These are phyloP conservation scores for Porites lutea DNA, from an alignment of 64 coral and sea anemone genomes.

Conservation along the genomic window DNA sequence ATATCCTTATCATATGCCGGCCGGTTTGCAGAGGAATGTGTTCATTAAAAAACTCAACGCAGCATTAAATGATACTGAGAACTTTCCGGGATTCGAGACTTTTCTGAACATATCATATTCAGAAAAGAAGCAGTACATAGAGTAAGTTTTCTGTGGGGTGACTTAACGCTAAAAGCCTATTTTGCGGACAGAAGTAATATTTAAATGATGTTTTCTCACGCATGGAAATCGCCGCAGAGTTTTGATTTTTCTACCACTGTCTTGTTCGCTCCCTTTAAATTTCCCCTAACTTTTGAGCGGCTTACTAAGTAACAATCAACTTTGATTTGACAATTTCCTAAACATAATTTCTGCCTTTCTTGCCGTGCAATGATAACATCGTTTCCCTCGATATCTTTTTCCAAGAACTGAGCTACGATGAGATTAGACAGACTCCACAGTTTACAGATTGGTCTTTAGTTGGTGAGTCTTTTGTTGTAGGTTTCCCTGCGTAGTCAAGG, in stretches of 20 bases:
- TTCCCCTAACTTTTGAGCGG: too few species aligned
- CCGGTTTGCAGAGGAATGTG: not conserved
- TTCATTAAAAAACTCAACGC: slow-evolving; percentile 14
- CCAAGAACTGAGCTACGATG: slow-evolving; percentile 27
- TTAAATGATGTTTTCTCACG: too few species aligned
- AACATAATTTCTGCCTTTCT: not conserved
- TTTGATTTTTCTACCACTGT: too few species aligned
- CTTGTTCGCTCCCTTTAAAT: too few species aligned
- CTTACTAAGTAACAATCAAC: too few species aligned
- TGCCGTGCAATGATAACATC: slow-evolving; percentile 3
- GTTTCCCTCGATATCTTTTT: slow-evolving; percentile 37
- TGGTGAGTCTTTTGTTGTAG: not conserved
- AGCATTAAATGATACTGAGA: not conserved
- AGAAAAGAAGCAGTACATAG: slow-evolving; percentile 24
- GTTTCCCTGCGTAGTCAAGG: not conserved
- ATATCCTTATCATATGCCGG: slow-evolving; percentile 12
- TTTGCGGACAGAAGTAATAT: not conserved
- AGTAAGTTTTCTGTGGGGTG: not conserved
- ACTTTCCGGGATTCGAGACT: not conserved
- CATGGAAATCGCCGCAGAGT: too few species aligned
- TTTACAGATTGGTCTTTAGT: not conserved
- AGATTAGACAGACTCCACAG: slow-evolving; percentile 1
- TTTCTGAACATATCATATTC: slow-evolving; percentile 20
- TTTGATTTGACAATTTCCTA: too few species aligned
- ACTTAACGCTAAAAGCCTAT: too few species aligned